Conservation (phyloP, 2,888 invertebrate genomes). For the Mythimna vitellina region DNA sequence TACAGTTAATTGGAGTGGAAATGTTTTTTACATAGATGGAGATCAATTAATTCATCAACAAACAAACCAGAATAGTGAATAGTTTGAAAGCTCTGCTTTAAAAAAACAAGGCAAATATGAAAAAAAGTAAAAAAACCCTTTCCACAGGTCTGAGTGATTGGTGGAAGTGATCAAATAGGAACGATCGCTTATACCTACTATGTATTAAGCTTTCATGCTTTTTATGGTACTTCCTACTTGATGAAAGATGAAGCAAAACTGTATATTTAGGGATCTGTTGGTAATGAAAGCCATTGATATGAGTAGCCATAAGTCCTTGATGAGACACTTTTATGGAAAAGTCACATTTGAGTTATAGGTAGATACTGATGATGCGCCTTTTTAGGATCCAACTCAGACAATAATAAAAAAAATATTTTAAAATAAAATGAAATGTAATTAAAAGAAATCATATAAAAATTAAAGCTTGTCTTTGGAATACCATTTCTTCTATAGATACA, state of each 20-base stretch:
- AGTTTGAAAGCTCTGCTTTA: slow-evolving; percentile 4
- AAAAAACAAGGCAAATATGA: slow-evolving; percentile 15
- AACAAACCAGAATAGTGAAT: slow-evolving; percentile 13
- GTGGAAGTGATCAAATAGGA: slow-evolving; percentile 1
- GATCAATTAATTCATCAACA: slow-evolving; percentile 16
- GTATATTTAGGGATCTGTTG: not conserved
- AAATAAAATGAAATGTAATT: no score
- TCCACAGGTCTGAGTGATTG: slow-evolving; percentile 14
- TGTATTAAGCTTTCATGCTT: not conserved
- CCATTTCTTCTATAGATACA: no score
- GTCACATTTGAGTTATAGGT: no score
- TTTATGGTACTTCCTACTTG: not conserved
- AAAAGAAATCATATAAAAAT: no score
- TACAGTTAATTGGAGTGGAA: slow-evolving; percentile 2
- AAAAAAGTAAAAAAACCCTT: not conserved
- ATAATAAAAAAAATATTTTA: no score
- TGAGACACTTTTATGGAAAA: no score
- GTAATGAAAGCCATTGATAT: not conserved
- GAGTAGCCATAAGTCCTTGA: not conserved
- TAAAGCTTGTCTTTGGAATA: no score
- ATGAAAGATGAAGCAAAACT: not conserved
- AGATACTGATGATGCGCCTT: no score
- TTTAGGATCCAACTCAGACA: no score
- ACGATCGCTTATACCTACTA: not conserved
- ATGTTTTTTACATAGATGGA: slow-evolving; percentile 17